Conservation (phyloP, 2,797 vertebrate genomes). For the Oryzias sinensis region DNA sequence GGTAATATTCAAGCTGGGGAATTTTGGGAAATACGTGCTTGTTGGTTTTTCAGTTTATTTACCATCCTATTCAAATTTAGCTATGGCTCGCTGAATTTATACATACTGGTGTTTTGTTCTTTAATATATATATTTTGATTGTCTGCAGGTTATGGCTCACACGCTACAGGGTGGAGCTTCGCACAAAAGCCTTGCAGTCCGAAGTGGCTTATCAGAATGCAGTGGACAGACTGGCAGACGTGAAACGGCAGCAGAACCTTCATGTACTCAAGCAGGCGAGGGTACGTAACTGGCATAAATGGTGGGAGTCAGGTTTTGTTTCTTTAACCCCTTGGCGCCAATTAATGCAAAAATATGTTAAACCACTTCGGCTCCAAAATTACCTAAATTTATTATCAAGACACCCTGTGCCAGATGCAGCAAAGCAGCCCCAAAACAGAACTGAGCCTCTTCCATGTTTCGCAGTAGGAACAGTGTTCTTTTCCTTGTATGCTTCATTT, state of each 20-base stretch:
- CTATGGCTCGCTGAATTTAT: background rate
- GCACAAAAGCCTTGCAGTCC: constrained; percentile 54
- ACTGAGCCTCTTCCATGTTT: no score
- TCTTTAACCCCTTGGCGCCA: background rate
- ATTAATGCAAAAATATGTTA: no score
- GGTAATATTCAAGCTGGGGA: no score
- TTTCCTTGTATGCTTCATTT: no score
- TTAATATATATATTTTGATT: constrained; percentile 5
- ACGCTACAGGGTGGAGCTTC: constrained; percentile 79
- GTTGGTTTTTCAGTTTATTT: no score
- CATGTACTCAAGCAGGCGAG: constrained; percentile 78
- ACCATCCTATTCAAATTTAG: background rate
- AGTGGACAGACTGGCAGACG: constrained; percentile 82
- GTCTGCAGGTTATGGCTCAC: constrained; percentile 84
- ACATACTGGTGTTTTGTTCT: background rate
- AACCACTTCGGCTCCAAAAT: no score
- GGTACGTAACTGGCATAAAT: constrained; percentile 35
- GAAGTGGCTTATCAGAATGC: constrained; percentile 81
- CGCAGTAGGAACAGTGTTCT: no score
- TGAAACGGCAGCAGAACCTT: constrained; percentile 82
- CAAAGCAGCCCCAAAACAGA: no score
- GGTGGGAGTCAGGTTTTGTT: background rate
- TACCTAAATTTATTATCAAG: no score
- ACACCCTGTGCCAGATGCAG: no score
- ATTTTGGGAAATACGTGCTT: no score